Evolutionary conservation across 2,888 invertebrate species (phyloP).

Genomic region (Sclerodermus sp.): DNA sequence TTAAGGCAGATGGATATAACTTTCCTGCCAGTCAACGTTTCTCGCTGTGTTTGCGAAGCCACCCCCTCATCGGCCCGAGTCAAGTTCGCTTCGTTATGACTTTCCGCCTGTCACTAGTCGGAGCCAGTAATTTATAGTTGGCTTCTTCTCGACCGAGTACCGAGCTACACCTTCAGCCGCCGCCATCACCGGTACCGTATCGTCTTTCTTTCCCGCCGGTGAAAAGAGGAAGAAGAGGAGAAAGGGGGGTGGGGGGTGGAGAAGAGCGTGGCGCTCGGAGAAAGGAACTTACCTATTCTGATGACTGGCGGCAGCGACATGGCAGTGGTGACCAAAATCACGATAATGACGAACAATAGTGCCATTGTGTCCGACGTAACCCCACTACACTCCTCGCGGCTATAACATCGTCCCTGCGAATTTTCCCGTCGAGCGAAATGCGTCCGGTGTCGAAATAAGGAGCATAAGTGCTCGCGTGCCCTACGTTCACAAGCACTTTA

Average conservation of each 20-base stretch:
- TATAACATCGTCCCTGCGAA: constrained; percentile 30
- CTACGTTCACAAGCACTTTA: constrained; percentile 35
- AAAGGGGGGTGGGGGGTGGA: neutral
- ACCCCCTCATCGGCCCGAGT: constrained; percentile 6
- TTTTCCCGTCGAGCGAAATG: constrained; percentile 12
- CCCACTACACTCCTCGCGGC: constrained; percentile 23
- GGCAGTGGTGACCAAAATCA: constrained; percentile 54
- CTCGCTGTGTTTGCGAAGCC: constrained; percentile 18
- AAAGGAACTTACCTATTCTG: constrained; percentile 51
- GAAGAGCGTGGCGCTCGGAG: constrained; percentile 7
- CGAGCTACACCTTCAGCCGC: neutral
- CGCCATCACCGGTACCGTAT: too few species aligned
- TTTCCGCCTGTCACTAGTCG: too few species aligned
- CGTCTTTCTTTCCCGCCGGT: too few species aligned
- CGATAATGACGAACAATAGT: constrained; percentile 53
- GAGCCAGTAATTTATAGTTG: too few species aligned
- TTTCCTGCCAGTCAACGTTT: constrained; percentile 1
- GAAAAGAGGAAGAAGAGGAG: neutral
- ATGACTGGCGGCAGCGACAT: constrained; percentile 56
- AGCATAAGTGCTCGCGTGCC: constrained; percentile 23
- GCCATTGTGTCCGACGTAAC: constrained; percentile 46
- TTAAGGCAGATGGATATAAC: neutral
- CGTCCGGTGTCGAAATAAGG: constrained; percentile 3
- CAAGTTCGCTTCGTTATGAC: constrained; percentile 8
- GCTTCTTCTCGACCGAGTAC: too few species aligned